Evolutionary conservation across 2,888 invertebrate genomes (phyloP).

Genomic region (Hirtodrosophila histrioides): DNA sequence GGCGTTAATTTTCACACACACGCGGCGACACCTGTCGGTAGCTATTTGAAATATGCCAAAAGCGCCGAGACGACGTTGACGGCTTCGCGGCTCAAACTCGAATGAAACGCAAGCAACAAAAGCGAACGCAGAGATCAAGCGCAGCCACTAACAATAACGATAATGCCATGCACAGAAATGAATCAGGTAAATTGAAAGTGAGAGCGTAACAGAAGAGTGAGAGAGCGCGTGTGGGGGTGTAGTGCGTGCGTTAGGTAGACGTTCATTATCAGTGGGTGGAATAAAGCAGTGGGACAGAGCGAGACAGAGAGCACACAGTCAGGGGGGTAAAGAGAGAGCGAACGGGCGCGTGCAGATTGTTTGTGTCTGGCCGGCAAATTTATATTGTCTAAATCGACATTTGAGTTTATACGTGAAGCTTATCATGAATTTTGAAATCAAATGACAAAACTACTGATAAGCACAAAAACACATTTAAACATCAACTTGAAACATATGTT

Average conservation of each 20-base stretch:
- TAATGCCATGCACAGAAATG: slow-evolving; percentile 46
- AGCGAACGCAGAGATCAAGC: slow-evolving; percentile 48
- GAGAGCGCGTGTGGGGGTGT: slow-evolving; percentile 35
- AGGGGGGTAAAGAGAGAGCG: neutral
- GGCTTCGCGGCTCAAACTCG: slow-evolving; percentile 61
- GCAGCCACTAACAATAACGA: slow-evolving; percentile 45
- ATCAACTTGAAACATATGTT: slow-evolving; percentile 39
- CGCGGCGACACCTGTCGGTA: slow-evolving; percentile 49
- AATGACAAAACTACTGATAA: neutral
- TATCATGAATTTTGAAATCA: slow-evolving; percentile 12
- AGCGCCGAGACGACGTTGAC: slow-evolving; percentile 54
- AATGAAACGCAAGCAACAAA: slow-evolving; percentile 54
- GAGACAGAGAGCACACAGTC: neutral
- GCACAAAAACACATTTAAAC: neutral
- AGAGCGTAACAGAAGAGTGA: slow-evolving; percentile 45
- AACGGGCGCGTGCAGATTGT: slow-evolving; percentile 35
- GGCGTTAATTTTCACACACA: slow-evolving; percentile 62
- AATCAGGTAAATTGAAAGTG: slow-evolving; percentile 65
- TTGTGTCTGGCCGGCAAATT: slow-evolving; percentile 11
- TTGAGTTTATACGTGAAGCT: slow-evolving; percentile 35
- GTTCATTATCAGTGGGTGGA: slow-evolving; percentile 50
- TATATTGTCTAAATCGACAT: slow-evolving; percentile 10
- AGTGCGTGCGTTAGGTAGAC: slow-evolving; percentile 50
- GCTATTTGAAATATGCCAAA: slow-evolving; percentile 22
- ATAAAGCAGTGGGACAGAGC: slow-evolving; percentile 10